Percentiles rank a stretch among this genome's conserved stretches.
Conservation (phyloP, 2,888 invertebrate genomes). For the Trissolcus japonicus region DNA sequence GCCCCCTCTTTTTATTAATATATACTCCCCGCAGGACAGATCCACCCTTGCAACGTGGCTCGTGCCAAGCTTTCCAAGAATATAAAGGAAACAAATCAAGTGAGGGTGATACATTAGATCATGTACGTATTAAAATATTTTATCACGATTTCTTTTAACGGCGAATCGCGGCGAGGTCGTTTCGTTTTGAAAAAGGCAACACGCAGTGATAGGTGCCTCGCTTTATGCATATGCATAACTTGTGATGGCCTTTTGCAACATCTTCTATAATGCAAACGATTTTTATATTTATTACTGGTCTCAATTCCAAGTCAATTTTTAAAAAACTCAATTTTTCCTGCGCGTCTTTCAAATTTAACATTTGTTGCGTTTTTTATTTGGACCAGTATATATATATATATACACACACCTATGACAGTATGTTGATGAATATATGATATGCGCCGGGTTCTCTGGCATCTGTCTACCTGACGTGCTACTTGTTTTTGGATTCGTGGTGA, state of each 20-base stretch:
- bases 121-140: constrained; percentile 50
- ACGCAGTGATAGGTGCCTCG: not conserved
- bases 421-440: constrained; percentile 10
- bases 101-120: constrained; percentile 17
- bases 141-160: constrained; percentile 51
- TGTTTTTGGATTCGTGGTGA: constrained; percentile 45
- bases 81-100: constrained; percentile 44
- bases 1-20: constrained; percentile 45
- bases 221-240: too few relatives aligned
- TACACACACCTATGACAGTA: too few relatives aligned
- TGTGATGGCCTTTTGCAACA: too few relatives aligned
- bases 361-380: too few relatives aligned
- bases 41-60: constrained; percentile 49
- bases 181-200: not conserved
- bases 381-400: too few relatives aligned
- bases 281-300: too few relatives aligned
- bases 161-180: constrained; percentile 18
- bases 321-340: too few relatives aligned
- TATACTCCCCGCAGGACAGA: constrained; percentile 30
- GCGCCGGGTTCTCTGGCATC: constrained; percentile 31
- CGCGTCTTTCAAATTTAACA: too few relatives aligned
- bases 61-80: constrained; percentile 54
- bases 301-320: too few relatives aligned
- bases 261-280: too few relatives aligned
- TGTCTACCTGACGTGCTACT: constrained; percentile 27